phyloP scores from a whole-genome alignment of 2,113 vertebrate genomes.

The Origma solitaria region DNA sequence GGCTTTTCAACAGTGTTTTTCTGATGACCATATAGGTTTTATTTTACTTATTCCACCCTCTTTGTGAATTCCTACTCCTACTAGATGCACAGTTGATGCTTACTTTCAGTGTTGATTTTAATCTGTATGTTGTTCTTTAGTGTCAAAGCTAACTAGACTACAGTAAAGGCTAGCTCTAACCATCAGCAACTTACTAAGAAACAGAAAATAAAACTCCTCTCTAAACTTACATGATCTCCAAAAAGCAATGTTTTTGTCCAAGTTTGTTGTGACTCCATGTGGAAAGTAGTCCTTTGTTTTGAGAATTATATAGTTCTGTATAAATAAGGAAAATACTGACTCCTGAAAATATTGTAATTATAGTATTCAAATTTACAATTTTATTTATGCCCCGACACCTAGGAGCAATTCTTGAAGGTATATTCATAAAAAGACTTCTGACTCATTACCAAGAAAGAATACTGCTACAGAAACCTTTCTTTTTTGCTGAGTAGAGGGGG shows the following conservation, averaged over 20 bases:
- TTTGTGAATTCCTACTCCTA: background rate
- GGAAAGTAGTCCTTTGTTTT: background rate
- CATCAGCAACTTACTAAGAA: background rate
- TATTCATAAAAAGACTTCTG: background rate
- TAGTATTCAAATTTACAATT: background rate
- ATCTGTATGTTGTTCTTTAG: background rate
- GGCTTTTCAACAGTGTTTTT: background rate
- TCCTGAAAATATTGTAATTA: background rate
- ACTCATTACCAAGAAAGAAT: background rate
- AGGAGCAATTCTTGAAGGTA: background rate
- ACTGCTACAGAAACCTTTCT: background rate
- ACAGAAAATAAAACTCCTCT: background rate
- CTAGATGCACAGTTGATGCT: background rate
- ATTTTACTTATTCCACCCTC: background rate
- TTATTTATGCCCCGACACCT: background rate
- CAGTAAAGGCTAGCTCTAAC: background rate
- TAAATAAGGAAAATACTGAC: background rate
- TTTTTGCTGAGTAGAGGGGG: background rate
- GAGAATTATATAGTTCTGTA: background rate
- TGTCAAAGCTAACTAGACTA: background rate
- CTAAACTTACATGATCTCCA: background rate
- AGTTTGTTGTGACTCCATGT: background rate
- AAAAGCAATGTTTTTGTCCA: background rate
- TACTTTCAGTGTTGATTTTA: background rate
- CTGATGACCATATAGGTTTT: background rate